Evolutionary conservation across 2,888 invertebrate genomes (phyloP), one percentile per base, ranked within the genome.

Genomic region (Tricholauxania praeusta): DNA sequence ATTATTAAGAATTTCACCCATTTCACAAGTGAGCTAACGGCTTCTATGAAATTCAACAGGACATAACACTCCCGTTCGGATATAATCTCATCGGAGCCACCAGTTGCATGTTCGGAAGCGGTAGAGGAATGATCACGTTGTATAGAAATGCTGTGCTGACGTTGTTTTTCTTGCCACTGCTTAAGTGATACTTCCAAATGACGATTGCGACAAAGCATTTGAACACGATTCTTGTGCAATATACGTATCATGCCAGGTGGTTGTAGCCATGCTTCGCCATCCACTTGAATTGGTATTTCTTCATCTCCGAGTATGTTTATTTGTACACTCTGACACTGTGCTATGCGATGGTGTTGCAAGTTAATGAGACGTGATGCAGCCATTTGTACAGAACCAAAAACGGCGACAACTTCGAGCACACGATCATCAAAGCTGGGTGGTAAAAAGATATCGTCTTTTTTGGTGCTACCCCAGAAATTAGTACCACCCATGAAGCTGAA

Each of bases 201-300:
- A 80, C 97, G 91, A 85, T 97, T 97, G 74, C 98, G 90, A 83
- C 96, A 96, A 32, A 99, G 89, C 95, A 99, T 97, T 89, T 98
- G 98, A 85, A 98, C 96, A 70, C 98, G 90, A 88, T 98, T 98
- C 89, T 98, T 98, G 88, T 98, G 98, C 79, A 97, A 92, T 79
- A 99, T 98, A 72, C 96, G 90, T 79, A 99, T 96, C 85, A 97
- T 96, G 52, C 98, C 98, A 0, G 99, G 98, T 0, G 97, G 96
- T 87, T 98, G 98, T 55, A 98, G 90, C 98, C 98, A 98, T 1
- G 98, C 98, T 87, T 99, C 99, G 0, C 98, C 99, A 84, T 99
- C 98, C 55, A 98, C 98, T 89, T 96, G 96, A 69, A 98, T 95
- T 0, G 98, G 98, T 19, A 98, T 96, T 67, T 96, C 95, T 88